Evolutionary conservation across 2,888 invertebrate species (phyloP), one percentile per base, ranked within the genome.

Genomic region (Oscheius myriophilus): DNA sequence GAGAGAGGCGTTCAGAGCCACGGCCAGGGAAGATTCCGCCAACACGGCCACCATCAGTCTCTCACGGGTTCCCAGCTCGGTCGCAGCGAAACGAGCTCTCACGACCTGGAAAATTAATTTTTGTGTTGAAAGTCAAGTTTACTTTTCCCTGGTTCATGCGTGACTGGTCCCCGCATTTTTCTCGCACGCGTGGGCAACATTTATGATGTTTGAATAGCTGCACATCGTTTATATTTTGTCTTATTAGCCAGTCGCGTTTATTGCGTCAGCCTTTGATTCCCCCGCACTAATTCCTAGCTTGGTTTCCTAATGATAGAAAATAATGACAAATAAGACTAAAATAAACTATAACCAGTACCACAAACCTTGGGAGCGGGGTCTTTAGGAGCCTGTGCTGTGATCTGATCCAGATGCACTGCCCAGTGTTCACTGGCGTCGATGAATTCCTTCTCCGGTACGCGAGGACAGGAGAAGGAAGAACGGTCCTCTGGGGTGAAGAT

Each of bases 21-120:
- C 89, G 0, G 93, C 93, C 76, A 92, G 90, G 45, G 90, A 91
- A 70, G 92, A 91, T 92, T 93, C 84, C 1, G 81, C 83, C 70
- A 96, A 89, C 45, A 95, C 92, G 21, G 92, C 94, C 42, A 94
- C 91, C 85, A 96, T 92, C 16, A 96, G 87, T 85, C 93, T 93
- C 78, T 93, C 93, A 72, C 92, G 90, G 81, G 96, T 95, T 21
- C 95, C 96, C 66, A 97, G 90, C 87, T 97, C 97, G 0, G 96
- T 94, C 57, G 93, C 94, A 86, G 94, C 95, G 89, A 95, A 97
- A 25, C 96, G 90, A 0, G 96, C 95, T 1, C 96, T 91, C 65
- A 77, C 71, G 0, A 82, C 74, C 80, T 81, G 53, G 54, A 58
- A 33, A 25, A 14, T 9, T 0, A 52, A 59, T 55, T 52, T 42